Evolutionary conservation across 2,113 vertebrate genomes (phyloP).

Genomic region (Emydocephalus ijimae): DNA sequence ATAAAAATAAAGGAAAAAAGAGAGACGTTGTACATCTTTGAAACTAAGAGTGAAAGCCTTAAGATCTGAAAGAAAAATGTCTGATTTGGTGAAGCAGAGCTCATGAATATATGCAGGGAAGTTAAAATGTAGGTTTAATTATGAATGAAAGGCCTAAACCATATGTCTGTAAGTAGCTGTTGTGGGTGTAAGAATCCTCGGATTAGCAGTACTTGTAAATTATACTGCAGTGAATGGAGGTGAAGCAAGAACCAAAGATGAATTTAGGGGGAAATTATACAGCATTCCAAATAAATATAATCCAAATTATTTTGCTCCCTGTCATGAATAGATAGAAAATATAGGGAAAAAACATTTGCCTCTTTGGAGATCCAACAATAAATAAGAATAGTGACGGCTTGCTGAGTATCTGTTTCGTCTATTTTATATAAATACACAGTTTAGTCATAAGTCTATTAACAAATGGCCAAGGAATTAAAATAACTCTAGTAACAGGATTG

Average conservation of each 20-base stretch:
- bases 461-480: neutral
- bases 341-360: neutral
- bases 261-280: neutral
- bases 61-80: neutral
- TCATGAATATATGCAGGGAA: neutral
- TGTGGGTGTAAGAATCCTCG: neutral
- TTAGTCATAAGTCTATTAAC: neutral
- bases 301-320: neutral
- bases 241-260: neutral
- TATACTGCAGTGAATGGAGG: neutral
- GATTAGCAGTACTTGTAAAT: neutral
- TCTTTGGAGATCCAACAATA: neutral
- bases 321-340: neutral
- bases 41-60: neutral
- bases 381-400: neutral
- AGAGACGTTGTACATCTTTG: neutral
- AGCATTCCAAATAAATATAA: neutral
- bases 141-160: neutral
- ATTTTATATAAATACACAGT: neutral
- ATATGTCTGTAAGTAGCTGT: neutral
- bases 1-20: neutral
- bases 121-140: neutral
- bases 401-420: neutral
- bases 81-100: neutral
- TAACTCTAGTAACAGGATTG: neutral